Percentiles rank a stretch among this genome's conserved stretches.
Conservation (phyloP, 2,113 vertebrate genomes). For the Microcebus murinus region DNA sequence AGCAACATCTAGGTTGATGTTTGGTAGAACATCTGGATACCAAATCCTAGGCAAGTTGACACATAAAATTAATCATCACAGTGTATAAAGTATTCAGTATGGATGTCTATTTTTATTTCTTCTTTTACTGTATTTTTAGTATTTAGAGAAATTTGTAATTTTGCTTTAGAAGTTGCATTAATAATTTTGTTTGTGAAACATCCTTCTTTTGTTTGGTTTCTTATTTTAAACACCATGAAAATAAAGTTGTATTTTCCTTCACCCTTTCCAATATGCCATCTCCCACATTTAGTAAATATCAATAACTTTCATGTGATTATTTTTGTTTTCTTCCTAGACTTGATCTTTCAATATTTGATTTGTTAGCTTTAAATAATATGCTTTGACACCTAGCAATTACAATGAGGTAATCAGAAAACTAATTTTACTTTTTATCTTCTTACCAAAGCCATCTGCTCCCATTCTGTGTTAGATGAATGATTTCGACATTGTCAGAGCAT, state of each 20-base stretch:
- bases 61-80: background rate
- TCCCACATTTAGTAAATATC: background rate
- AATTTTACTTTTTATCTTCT: slow-evolving; percentile 29
- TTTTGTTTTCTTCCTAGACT: background rate
- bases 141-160: background rate
- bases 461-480: slow-evolving; percentile 29
- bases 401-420: background rate
- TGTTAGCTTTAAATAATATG: slow-evolving; percentile 30
- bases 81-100: background rate
- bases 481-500: background rate
- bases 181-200: background rate
- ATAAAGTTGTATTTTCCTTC: background rate
- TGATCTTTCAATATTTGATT: background rate
- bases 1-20: background rate
- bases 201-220: background rate
- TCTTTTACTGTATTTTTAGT: background rate
- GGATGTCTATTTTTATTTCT: background rate
- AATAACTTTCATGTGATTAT: background rate
- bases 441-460: background rate
- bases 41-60: background rate
- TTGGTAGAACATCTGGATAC: background rate
- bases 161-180: background rate
- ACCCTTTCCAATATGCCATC: background rate
- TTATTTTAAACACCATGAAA: background rate
- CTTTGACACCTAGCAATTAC: background rate